Evolutionary conservation across 2,113 vertebrate species (phyloP), one percentile per base, ranked within the genome.

Genomic region (Mugil cephalus): DNA sequence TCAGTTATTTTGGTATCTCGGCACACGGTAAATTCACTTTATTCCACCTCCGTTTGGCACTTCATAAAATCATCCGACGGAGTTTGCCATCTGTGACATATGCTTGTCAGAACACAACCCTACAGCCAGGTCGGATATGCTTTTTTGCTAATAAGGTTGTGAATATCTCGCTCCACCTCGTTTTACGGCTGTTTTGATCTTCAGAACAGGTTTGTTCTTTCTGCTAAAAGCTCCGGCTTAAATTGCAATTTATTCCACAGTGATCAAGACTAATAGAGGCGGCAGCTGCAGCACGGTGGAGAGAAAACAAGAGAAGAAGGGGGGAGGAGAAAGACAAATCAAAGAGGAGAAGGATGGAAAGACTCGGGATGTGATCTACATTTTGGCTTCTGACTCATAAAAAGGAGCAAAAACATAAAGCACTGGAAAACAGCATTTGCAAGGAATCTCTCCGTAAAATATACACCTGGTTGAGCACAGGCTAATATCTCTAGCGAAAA

Each of bases 401-500:
- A 63, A 79, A 55, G 56, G 54, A 71, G 45, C 48, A 80, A 84
- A 62, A 83, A 80, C 72, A 87, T 62, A 69, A 77, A 88, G 70
- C 79, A 67, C 73, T 35, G 51, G 67, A 77, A 90, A 87, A 72
- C 59, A 10, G 65, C 80, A 79, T 64, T 51, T 54, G 77, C 58
- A 52, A 59, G 47, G 60, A 30, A 91, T 89, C 80, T 68, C 60
- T 62, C 75, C 50, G 81, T 82, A 89, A 88, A 88, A 84, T 74
- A 80, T 74, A 82, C 79, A 79, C 63, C 46, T 58, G 68, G 62
- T 60, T 71, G 36, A 56, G 42, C 79, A 74, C 70, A 86, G 83
- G 66, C 58, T 77, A 84, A 87, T 87, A 89, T 91, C 77, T 85
- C 55, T 40, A 1, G 17, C 82, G 85, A 89, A 81, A 87, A 91